phyloP scores from a whole-genome alignment of 2,797 vertebrate species.

The Iguana delicatissima region DNA sequence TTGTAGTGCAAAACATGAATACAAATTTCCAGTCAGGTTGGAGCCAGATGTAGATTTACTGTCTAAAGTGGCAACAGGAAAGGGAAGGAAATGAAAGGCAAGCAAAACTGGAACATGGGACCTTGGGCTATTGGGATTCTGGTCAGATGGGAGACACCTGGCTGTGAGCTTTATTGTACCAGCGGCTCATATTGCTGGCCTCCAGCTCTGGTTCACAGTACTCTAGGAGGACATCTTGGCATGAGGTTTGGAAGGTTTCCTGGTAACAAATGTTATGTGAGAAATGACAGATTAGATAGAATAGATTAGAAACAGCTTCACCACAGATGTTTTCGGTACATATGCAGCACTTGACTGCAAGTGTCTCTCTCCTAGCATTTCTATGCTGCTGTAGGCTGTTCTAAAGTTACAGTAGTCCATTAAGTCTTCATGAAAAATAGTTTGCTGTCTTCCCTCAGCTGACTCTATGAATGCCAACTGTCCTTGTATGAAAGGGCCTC shows the following conservation, averaged over 20 bases:
- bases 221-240: not conserved
- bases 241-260: not conserved
- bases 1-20: constrained; percentile 39
- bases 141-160: constrained; percentile 65
- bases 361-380: not conserved
- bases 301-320: constrained; percentile 11
- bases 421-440: not conserved
- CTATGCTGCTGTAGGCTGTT: not conserved
- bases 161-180: constrained; percentile 30
- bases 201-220: not conserved
- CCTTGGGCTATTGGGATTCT: constrained; percentile 66
- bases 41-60: constrained; percentile 67
- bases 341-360: rapidly evolving
- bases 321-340: not conserved
- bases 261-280: not conserved
- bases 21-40: constrained; percentile 49
- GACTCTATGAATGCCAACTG: not conserved
- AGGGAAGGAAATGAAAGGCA: constrained; percentile 69
- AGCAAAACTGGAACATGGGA: constrained; percentile 67
- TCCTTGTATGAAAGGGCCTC: too few relatives aligned
- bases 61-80: constrained; percentile 43
- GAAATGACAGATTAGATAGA: constrained; percentile 12
- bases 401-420: not conserved
- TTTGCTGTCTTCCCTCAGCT: not conserved
- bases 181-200: constrained; percentile 41